Percentiles rank a stretch among this genome's conserved stretches.
Conservation (phyloP, 1,140 invertebrate genomes). For the Lerema accius region DNA sequence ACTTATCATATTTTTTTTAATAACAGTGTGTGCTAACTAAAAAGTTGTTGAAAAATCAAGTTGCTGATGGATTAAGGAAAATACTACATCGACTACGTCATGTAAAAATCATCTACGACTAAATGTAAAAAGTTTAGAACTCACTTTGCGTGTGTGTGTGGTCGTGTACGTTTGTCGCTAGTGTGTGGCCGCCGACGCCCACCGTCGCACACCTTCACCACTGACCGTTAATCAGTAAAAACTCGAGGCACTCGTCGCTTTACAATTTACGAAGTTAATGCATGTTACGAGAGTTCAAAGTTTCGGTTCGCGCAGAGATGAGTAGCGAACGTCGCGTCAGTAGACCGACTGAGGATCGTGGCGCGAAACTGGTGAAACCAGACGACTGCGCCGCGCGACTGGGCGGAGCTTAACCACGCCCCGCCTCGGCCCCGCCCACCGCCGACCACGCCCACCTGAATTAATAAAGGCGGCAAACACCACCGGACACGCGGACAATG, state of each 20-base stretch:
- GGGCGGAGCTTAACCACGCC: constrained; percentile 49
- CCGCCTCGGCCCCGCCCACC: constrained; percentile 67
- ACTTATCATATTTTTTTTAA: no score
- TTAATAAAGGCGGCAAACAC: constrained; percentile 82
- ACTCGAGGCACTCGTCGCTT: constrained; percentile 12
- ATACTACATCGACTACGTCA: no score
- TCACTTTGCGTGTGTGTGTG: constrained; percentile 74
- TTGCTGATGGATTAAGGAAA: no score
- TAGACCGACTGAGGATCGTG: constrained; percentile 63
- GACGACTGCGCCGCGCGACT: constrained; percentile 58
- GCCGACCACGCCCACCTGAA: constrained; percentile 70
- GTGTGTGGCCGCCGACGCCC: constrained; percentile 32
- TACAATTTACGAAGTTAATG: constrained; percentile 33
- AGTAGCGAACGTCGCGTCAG: constrained; percentile 68
- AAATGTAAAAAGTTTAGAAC: constrained; percentile 42
- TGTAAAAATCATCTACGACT: no score
- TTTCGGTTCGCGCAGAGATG: constrained; percentile 53
- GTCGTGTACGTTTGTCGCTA: constrained; percentile 48
- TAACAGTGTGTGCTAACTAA: no score
- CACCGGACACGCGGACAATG: constrained; percentile 80
- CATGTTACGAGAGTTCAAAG: constrained; percentile 54
- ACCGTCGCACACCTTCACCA: constrained; percentile 37
- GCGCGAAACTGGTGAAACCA: constrained; percentile 40
- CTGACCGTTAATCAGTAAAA: constrained; percentile 19
- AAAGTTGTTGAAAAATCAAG: no score